Base-by-base conservation (phyloP, 2,113 vertebrate genomes). In the Larimichthys crocea region DNA sequence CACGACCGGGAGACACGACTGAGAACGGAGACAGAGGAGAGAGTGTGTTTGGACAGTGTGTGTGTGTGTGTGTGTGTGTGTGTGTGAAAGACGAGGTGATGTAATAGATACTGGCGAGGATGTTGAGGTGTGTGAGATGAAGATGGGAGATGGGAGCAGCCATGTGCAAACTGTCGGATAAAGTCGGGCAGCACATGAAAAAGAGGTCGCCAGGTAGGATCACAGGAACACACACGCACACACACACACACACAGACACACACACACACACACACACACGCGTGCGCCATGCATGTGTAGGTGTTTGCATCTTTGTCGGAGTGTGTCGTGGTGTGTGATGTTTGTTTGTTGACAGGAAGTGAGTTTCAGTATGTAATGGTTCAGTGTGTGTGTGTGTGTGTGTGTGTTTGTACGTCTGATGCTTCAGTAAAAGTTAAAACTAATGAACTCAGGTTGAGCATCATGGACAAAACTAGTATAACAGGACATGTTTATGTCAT, bases 141-240 rank as follows among this genome's bases (percentile, higher is more conserved):
- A 79, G 86, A 86, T 89, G 79, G 86, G 92, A 86, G 72, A 95
- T 96, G 95, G 95, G 95, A 92, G 88, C 93, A 81, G 92, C 93
- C 73, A 85, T 95, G 88, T 95, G 93, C 88, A 96, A 95, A 93
- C 93, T 95, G 88, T 94, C 94, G 44, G 90, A 89, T 81, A 95
- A 95, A 92, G 86, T 95, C 52, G 93, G 86, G 26, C 93, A 93
- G 77, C 93, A 95, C 22, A 79, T 94, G 85, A 93, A 80, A 62
- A 92, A 83, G 53, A 91, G 83, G 76, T 84, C 91, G 3, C 63
- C 93, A 94, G 95, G 95, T 95, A 94, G 81, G 92, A 19, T 22
- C 65, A 60, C n/a, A 94, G 81, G 92, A 19, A 29, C 65, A 60
- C n/a, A 63, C 59, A 24, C 52, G 17, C 19, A 67, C 29, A 35